These are phyloP conservation scores for Andrena bicolor DNA, from an alignment of 2,888 invertebrate genomes.

Conservation along the genomic window DNA sequence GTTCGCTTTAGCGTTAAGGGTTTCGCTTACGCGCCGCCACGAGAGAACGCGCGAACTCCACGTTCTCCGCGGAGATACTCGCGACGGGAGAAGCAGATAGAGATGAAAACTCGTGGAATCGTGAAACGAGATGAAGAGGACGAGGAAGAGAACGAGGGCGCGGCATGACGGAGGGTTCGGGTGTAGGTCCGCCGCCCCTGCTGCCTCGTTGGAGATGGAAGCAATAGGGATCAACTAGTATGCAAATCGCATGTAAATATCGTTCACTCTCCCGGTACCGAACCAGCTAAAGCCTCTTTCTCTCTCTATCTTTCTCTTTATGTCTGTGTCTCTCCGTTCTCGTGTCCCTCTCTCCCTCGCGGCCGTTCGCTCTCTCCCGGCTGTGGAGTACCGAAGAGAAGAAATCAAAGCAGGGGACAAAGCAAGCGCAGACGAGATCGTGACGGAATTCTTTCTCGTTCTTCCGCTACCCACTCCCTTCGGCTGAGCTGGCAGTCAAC, in stretches of 20 bases:
- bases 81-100: conserved; percentile 60
- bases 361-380: conserved; percentile 45
- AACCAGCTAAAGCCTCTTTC: conserved; percentile 74
- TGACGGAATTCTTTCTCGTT: conserved; percentile 77
- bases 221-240: conserved; percentile 86
- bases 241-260: conserved; percentile 85
- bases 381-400: conserved; percentile 75
- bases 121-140: conserved; percentile 56
- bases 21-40: conserved; percentile 68
- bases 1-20: conserved; percentile 75
- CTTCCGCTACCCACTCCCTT: conserved; percentile 58
- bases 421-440: conserved; percentile 80
- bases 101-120: conserved; percentile 69
- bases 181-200: conserved; percentile 80
- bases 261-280: conserved; percentile 82
- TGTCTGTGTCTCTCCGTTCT: conserved; percentile 69
- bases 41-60: conserved; percentile 65
- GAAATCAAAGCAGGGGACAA: conserved; percentile 84
- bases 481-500: conserved; percentile 9
- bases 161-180: conserved; percentile 78
- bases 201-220: conserved; percentile 84
- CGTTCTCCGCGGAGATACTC: conserved; percentile 46
- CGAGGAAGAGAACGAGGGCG: conserved; percentile 49
- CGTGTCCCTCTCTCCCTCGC: conserved; percentile 45
- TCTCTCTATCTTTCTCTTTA: conserved; percentile 67